phyloP scores from a whole-genome alignment of 2,888 invertebrate species.

The Caenorhabditis doughertyi region DNA sequence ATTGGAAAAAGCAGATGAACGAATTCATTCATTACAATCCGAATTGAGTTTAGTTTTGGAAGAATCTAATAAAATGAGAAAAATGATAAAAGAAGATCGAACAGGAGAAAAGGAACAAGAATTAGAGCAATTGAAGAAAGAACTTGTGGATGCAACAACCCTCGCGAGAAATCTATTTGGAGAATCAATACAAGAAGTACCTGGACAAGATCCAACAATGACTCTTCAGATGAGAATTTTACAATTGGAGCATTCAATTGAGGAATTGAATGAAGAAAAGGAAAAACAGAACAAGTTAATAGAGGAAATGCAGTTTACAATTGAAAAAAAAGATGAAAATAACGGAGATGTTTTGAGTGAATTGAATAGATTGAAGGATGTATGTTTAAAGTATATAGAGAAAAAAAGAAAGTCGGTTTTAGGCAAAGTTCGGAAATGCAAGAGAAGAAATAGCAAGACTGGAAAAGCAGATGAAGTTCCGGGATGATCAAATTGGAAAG shows the following conservation, averaged over 20 bases:
- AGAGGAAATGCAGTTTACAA: slow-evolving; percentile 45
- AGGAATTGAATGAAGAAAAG: slow-evolving; percentile 53
- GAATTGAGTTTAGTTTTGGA: slow-evolving; percentile 48
- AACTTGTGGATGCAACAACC: slow-evolving; percentile 66
- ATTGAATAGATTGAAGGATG: slow-evolving; percentile 63
- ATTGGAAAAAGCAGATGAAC: slow-evolving; percentile 24
- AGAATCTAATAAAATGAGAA: slow-evolving; percentile 56
- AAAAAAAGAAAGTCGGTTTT: background rate
- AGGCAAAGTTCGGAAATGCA: slow-evolving; percentile 75
- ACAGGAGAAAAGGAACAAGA: slow-evolving; percentile 77
- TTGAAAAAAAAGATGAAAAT: slow-evolving; percentile 63
- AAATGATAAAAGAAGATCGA: slow-evolving; percentile 58
- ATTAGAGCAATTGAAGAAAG: slow-evolving; percentile 75
- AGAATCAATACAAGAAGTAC: slow-evolving; percentile 55
- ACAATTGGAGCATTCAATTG: slow-evolving; percentile 72
- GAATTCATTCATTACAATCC: slow-evolving; percentile 37
- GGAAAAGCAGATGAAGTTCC: slow-evolving; percentile 77
- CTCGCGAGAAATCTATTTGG: slow-evolving; percentile 67
- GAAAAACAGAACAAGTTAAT: slow-evolving; percentile 36
- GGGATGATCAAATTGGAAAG: slow-evolving; percentile 79
- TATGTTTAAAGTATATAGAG: background rate
- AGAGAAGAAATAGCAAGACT: slow-evolving; percentile 71
- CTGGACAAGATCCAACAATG: slow-evolving; percentile 69
- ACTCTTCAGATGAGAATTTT: slow-evolving; percentile 75
- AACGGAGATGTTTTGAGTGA: slow-evolving; percentile 63